Evolutionary conservation across 2,113 vertebrate genomes (phyloP), one percentile per base, ranked within the genome.

Genomic region (Hassar affinis): DNA sequence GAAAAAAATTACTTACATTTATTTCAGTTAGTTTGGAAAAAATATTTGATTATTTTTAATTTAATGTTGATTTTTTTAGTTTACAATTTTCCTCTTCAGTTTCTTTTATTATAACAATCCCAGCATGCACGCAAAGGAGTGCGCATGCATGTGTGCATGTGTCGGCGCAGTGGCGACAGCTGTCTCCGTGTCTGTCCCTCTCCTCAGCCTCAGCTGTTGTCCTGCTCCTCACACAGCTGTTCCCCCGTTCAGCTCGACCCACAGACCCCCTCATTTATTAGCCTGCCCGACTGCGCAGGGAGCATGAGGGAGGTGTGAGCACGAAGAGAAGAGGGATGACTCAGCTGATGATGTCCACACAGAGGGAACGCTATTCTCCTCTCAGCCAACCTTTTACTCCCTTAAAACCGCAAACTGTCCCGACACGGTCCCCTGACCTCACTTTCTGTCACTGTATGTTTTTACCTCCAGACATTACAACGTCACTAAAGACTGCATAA

Each of bases 191-290:
- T 93, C 90, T 92, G 91, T 92, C 90, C 91, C 92, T 90, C 90
- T 92, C 93, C 91, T 89, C 90, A 91, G 91, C 92, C 93, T 97
- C 97, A 96, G 96, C 95, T 98, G 97, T 95, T 95, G 95, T 93
- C 95, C 94, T 94, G 93, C 95, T 94, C 94, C 91, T 89, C 88
- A 92, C 94, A 95, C 96, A 98, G 96, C 97, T 98, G 97, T 95
- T 95, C 90, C 90, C 90, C 90, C 91, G 91, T 91, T 90, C 87
- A 92, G 90, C 92, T 93, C 85, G 85, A 88, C 87, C 93, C 91
- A 90, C 93, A 94, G 95, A 95, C 95, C 91, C 86, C 86, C 91
- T 92, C 88, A 93, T 95, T 95, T 94, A 95, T 94, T 94, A 94
- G 92, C 93, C 92, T 92, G 93, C 91, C 82, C 83, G 88, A 82